phyloP scores from a whole-genome alignment of 2,888 invertebrate species.

The Mesopsocus fuscifrons region DNA sequence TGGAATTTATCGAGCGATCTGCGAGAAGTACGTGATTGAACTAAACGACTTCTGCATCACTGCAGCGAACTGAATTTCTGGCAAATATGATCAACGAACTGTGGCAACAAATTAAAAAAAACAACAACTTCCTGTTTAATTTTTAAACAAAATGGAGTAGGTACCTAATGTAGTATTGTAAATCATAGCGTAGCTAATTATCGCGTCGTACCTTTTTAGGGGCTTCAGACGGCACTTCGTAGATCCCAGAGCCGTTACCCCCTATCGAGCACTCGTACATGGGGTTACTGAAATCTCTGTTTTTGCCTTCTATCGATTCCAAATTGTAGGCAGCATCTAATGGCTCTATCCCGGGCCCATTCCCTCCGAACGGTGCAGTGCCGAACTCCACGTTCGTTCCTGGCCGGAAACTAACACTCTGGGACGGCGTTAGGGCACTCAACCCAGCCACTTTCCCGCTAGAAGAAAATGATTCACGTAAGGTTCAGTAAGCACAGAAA shows the following conservation, averaged over 20 bases:
- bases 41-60: too few species aligned
- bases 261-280: slow-evolving; percentile 68
- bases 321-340: slow-evolving; percentile 61
- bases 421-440: slow-evolving; percentile 63
- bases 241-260: slow-evolving; percentile 35
- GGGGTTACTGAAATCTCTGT: slow-evolving; percentile 90
- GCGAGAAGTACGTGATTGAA: too few species aligned
- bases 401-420: slow-evolving; percentile 81
- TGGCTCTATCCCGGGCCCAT: slow-evolving; percentile 32
- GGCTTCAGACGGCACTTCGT: slow-evolving; percentile 62
- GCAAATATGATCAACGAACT: too few species aligned
- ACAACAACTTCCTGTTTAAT: too few species aligned
- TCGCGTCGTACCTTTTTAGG: slow-evolving; percentile 38
- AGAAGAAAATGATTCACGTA: slow-evolving; percentile 21
- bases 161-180: too few species aligned
- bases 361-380: slow-evolving; percentile 24
- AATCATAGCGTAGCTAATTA: too few species aligned
- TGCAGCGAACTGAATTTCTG: too few species aligned
- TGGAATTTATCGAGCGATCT: too few species aligned
- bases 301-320: slow-evolving; percentile 56
- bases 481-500: too few species aligned
- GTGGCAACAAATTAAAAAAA: too few species aligned
- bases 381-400: slow-evolving; percentile 87
- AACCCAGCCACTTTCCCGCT: slow-evolving; percentile 67
- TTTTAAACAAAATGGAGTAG: too few species aligned